Evolutionary conservation across 2,113 vertebrate species (phyloP).

Genomic region (Seriola aureovittata): DNA sequence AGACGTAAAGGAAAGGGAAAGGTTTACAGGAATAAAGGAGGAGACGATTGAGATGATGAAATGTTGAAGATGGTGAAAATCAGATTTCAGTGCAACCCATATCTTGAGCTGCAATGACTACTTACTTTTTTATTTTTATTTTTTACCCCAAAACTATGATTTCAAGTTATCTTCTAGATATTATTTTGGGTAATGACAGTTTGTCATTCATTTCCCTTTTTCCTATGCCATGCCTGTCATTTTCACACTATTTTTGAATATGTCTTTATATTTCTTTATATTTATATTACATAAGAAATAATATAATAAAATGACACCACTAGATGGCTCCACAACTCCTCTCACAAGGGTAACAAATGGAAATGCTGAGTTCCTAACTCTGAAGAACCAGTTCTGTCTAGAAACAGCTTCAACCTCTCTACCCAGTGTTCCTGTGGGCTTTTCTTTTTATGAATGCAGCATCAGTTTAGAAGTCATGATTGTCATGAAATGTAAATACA

Average conservation of each 20-base stretch:
- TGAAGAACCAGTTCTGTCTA: background rate
- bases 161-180: background rate
- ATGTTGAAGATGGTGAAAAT: background rate
- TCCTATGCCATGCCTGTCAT: background rate
- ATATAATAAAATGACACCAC: slow-evolving; percentile 29
- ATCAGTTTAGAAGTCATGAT: background rate
- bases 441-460: background rate
- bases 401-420: background rate
- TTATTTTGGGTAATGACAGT: background rate
- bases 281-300: background rate
- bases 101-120: background rate
- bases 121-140: background rate
- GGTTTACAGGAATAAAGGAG: background rate
- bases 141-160: background rate
- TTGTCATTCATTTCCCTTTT: background rate
- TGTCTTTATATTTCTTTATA: background rate
- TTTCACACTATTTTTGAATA: background rate
- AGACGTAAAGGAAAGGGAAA: background rate
- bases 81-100: background rate
- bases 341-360: too few relatives aligned
- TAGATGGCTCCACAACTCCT: slow-evolving; percentile 55
- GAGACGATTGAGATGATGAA: background rate
- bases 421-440: background rate
- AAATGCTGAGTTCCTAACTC: background rate
- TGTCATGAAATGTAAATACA: background rate